phyloP scores from a whole-genome alignment of 2,888 invertebrate species.

The Urechis unicinctus region DNA sequence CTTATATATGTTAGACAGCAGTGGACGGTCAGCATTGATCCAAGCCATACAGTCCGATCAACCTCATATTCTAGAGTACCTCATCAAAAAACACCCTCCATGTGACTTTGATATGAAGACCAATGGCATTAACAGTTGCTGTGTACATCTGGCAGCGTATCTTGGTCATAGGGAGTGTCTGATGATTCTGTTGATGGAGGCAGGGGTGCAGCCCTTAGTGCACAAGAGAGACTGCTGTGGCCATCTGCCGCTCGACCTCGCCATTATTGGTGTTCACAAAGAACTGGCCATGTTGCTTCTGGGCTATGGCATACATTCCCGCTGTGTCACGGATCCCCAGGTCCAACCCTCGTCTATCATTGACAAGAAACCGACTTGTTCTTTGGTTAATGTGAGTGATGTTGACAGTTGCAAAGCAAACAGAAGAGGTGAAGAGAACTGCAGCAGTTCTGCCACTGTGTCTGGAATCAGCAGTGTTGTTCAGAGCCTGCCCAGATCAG shows the following conservation, averaged over 20 bases:
- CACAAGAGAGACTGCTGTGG: slow-evolving; percentile 6
- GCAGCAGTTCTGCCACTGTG: too few relatives aligned
- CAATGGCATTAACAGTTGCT: neutral
- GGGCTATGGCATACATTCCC: neutral
- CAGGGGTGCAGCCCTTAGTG: neutral
- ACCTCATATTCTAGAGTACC: slow-evolving; percentile 1
- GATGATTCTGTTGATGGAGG: neutral
- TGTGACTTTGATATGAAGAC: neutral
- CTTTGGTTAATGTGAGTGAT: too few relatives aligned
- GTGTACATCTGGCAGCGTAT: slow-evolving; percentile 6
- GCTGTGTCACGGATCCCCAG: too few relatives aligned
- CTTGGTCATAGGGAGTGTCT: slow-evolving; percentile 5
- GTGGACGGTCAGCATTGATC: slow-evolving; percentile 7
- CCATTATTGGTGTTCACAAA: neutral
- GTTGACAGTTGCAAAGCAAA: too few relatives aligned
- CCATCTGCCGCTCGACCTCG: slow-evolving; percentile 5
- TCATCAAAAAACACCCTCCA: neutral
- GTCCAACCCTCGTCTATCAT: too few relatives aligned
- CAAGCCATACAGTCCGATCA: slow-evolving; percentile 10
- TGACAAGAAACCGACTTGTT: too few relatives aligned
- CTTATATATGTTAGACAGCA: slow-evolving; percentile 3
- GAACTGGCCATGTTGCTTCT: neutral
- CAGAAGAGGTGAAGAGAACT: too few relatives aligned
- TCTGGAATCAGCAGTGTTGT: neutral
- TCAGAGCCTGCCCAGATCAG: neutral